phyloP scores from a whole-genome alignment of 1,140 invertebrate genomes.

The Globodera rostochiensis region DNA sequence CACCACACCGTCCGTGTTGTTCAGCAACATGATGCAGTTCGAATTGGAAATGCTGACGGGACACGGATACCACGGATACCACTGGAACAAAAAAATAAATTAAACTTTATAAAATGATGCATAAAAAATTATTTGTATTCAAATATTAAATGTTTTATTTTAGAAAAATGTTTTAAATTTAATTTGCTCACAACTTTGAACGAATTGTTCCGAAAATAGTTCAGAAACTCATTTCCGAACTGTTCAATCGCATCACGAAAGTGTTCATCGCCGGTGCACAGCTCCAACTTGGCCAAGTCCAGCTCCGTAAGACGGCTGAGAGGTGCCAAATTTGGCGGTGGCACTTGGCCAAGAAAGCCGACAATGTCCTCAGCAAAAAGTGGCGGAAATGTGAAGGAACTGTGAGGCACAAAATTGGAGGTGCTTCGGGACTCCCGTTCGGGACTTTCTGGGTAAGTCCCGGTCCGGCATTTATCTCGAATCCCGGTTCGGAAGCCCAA shows the following conservation, averaged over 20 bases:
- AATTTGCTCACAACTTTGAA: slow-evolving; percentile 15
- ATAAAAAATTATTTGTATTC: background rate
- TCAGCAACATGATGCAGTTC: slow-evolving; percentile 23
- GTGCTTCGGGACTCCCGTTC: too few species aligned
- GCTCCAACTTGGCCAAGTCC: slow-evolving; percentile 9
- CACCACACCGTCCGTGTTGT: slow-evolving; percentile 1
- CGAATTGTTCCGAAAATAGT: slow-evolving; percentile 10
- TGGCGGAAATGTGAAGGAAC: slow-evolving; percentile 29
- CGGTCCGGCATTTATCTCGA: too few species aligned
- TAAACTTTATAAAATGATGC: too few species aligned
- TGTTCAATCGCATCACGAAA: background rate
- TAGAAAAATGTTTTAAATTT: too few species aligned
- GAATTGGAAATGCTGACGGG: slow-evolving; percentile 25
- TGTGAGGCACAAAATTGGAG: background rate
- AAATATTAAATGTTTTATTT: slow-evolving; percentile 3
- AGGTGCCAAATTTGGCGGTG: background rate
- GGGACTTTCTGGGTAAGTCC: too few species aligned
- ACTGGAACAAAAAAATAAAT: slow-evolving; percentile 29
- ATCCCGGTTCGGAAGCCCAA: too few species aligned
- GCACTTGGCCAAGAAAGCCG: background rate
- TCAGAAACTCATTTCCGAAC: slow-evolving; percentile 17
- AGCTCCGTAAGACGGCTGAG: slow-evolving; percentile 9
- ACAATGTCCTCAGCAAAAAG: slow-evolving; percentile 32
- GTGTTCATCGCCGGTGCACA: background rate
- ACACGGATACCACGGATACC: slow-evolving; percentile 26